phyloP scores from a whole-genome alignment of 1,140 invertebrate species.

The Apis cerana region DNA sequence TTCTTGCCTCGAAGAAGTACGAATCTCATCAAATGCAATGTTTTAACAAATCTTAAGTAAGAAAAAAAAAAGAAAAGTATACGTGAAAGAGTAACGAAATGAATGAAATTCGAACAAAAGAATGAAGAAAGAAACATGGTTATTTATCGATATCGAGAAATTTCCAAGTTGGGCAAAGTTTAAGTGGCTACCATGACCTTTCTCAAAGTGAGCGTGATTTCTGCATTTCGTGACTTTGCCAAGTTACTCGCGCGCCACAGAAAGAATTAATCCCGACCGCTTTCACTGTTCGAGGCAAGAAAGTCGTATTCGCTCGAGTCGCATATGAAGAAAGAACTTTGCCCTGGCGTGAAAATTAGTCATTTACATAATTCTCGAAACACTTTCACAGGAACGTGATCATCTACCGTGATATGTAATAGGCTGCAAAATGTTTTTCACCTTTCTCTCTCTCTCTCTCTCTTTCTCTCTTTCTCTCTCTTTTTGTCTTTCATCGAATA shows the following conservation, averaged over 20 bases:
- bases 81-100: background rate
- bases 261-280: conserved; percentile 17
- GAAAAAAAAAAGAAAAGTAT: no score
- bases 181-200: conserved; percentile 69
- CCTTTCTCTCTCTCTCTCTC: background rate
- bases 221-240: background rate
- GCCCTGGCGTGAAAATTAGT: background rate
- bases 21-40: background rate
- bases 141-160: conserved; percentile 11
- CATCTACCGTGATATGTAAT: background rate
- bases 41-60: background rate
- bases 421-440: background rate
- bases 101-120: background rate
- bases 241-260: background rate
- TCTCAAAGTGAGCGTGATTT: conserved; percentile 64
- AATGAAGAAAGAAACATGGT: background rate
- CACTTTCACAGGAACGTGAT: conserved; percentile 19
- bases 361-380: background rate
- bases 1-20: no score
- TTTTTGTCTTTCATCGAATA: background rate
- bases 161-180: conserved; percentile 6
- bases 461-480: background rate
- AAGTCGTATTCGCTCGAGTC: background rate
- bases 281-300: conserved; percentile 35
- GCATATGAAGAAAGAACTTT: background rate